Conservation (phyloP, 2,797 vertebrate genomes). For the Sebastes variabilis region DNA sequence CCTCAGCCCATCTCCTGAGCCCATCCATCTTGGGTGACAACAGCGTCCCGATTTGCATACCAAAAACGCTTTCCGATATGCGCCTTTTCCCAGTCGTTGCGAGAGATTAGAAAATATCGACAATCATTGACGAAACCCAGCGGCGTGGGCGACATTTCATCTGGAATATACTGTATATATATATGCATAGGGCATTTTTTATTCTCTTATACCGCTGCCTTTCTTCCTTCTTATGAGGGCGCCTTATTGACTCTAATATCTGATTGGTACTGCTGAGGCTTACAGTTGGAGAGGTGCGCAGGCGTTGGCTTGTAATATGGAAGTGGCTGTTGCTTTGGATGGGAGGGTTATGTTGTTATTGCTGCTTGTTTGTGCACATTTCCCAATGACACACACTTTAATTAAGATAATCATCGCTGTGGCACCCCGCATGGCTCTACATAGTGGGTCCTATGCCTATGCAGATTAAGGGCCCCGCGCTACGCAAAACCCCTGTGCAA, state of each 20-base stretch:
- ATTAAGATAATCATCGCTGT: slow-evolving; percentile 80
- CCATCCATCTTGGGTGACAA: slow-evolving; percentile 76
- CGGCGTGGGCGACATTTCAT: slow-evolving; percentile 49
- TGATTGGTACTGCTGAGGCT: slow-evolving; percentile 54
- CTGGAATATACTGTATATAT: slow-evolving; percentile 42
- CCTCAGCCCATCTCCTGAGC: slow-evolving; percentile 56
- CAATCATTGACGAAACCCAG: slow-evolving; percentile 73
- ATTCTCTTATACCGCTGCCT: slow-evolving; percentile 40
- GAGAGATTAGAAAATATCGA: slow-evolving; percentile 77
- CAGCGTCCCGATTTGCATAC: slow-evolving; percentile 68
- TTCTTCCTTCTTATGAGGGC: slow-evolving; percentile 48
- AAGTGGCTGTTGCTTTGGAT: slow-evolving; percentile 48
- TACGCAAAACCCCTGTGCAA: slow-evolving; percentile 40
- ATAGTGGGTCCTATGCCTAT: slow-evolving; percentile 49
- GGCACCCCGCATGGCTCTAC: slow-evolving; percentile 58
- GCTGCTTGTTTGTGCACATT: slow-evolving; percentile 74
- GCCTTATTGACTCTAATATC: slow-evolving; percentile 69
- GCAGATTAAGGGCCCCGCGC: slow-evolving; percentile 54
- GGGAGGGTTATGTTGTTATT: slow-evolving; percentile 61
- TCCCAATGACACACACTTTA: slow-evolving; percentile 78
- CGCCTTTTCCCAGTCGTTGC: slow-evolving; percentile 59
- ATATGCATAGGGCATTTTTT: slow-evolving; percentile 58
- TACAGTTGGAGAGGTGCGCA: slow-evolving; percentile 16
- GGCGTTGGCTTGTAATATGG: slow-evolving; percentile 16
- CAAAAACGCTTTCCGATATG: slow-evolving; percentile 71